A percentile compares a stretch with the other conserved stretches of the same genome.
These are phyloP conservation scores for Epirrita christyi DNA, from an alignment of 2,888 invertebrate species.

Conservation along the genomic window DNA sequence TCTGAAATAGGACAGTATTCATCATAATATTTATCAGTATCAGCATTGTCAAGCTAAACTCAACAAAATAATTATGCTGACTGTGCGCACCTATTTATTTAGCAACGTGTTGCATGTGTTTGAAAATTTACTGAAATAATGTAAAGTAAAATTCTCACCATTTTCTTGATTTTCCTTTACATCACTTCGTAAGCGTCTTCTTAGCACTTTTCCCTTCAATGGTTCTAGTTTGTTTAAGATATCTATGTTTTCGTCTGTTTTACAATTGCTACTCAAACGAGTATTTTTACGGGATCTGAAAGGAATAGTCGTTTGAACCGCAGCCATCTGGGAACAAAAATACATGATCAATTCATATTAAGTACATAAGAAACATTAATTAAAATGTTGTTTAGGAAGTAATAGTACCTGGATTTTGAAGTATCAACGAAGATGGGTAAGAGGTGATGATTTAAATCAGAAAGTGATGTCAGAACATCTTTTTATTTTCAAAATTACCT, in stretches of 20 bases:
- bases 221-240: conserved; percentile 47
- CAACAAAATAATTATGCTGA: neutral
- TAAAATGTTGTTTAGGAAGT: neutral
- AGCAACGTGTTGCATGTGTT: neutral
- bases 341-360: neutral
- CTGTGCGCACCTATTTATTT: neutral
- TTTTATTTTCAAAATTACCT: conserved; percentile 24
- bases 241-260: conserved; percentile 64
- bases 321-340: conserved; percentile 63
- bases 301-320: conserved; percentile 75
- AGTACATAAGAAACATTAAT: neutral
- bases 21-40: neutral
- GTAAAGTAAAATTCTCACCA: conserved; percentile 45
- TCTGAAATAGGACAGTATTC: conserved; percentile 51
- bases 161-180: conserved; percentile 40
- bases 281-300: conserved; percentile 79
- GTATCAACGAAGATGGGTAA: neutral
- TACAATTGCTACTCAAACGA: conserved; percentile 45
- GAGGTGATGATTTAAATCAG: conserved; percentile 5
- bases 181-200: conserved; percentile 45
- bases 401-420: conserved; percentile 12
- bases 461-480: conserved; percentile 19
- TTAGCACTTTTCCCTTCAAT: conserved; percentile 39
- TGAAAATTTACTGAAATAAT: too few relatives aligned
- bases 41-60: neutral